These are phyloP conservation scores for Prenolepis imparis DNA, from an alignment of 2,888 invertebrate genomes.

Conservation along the genomic window DNA sequence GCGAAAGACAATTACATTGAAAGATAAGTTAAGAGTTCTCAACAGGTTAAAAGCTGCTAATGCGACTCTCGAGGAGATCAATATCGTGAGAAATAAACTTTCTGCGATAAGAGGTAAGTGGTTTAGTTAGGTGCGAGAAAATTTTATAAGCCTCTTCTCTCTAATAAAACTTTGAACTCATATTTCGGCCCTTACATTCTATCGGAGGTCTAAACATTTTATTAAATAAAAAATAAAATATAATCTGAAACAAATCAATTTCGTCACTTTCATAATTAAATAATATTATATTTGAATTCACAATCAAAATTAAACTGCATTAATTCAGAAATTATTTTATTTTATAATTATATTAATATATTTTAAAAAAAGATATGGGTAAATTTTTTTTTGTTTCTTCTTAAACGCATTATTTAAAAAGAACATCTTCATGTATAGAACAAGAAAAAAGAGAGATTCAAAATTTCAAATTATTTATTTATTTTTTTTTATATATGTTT, in stretches of 20 bases:
- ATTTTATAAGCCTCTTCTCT: slow-evolving; percentile 40
- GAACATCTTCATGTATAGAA: not conserved
- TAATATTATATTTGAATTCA: not conserved
- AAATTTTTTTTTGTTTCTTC: not conserved
- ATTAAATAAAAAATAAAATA: not conserved
- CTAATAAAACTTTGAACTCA: slow-evolving; percentile 16
- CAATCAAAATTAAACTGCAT: not conserved
- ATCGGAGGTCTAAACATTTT: not conserved
- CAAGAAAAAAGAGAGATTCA: too few species aligned
- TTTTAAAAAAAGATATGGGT: not conserved
- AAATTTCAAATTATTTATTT: too few species aligned
- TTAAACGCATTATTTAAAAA: not conserved
- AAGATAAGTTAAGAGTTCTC: slow-evolving; percentile 87
- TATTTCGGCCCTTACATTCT: not conserved
- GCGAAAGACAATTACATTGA: slow-evolving; percentile 87
- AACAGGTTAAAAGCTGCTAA: slow-evolving; percentile 86
- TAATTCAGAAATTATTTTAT: not conserved
- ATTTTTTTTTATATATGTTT: too few species aligned
- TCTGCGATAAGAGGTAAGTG: slow-evolving; percentile 88
- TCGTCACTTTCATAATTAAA: not conserved
- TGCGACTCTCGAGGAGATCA: slow-evolving; percentile 88
- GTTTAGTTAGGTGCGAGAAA: slow-evolving; percentile 38
- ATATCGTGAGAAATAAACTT: slow-evolving; percentile 88
- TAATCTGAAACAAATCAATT: not conserved
- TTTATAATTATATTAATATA: not conserved